phyloP scores from a whole-genome alignment of 2,888 invertebrate species.

The Oligia latruncula region DNA sequence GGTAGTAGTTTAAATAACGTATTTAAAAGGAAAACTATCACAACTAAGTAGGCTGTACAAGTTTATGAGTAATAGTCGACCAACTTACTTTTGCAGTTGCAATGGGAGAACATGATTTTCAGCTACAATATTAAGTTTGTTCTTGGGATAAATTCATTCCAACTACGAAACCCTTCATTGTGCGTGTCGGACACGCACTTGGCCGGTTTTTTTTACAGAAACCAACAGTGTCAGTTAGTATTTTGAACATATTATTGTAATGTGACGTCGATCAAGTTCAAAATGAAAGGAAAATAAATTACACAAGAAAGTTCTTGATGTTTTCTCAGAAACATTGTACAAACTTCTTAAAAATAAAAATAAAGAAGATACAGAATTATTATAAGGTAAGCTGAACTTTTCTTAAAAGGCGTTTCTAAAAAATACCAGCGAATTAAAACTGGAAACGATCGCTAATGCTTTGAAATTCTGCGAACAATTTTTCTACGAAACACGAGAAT shows the following conservation, averaged over 20 bases:
- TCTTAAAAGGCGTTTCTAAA: neutral
- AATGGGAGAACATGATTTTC: too few species aligned
- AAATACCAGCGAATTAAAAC: constrained; percentile 9
- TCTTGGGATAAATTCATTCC: too few species aligned
- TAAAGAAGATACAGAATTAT: constrained; percentile 22
- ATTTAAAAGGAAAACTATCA: too few species aligned
- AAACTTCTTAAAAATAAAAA: constrained; percentile 18
- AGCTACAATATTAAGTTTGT: too few species aligned
- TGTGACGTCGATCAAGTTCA: neutral
- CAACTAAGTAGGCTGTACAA: too few species aligned
- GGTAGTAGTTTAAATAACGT: too few species aligned
- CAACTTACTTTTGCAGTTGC: too few species aligned
- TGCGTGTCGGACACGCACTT: too few species aligned
- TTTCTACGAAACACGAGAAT: constrained; percentile 41
- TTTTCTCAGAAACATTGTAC: constrained; percentile 1
- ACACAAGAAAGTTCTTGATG: neutral
- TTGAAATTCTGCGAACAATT: constrained; percentile 34
- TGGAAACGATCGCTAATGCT: constrained; percentile 28
- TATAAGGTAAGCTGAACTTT: constrained; percentile 16
- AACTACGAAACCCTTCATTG: too few species aligned
- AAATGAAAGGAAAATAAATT: constrained; percentile 6
- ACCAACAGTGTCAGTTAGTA: neutral
- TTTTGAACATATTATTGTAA: neutral
- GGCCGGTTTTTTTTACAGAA: neutral
- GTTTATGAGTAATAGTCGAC: too few species aligned